Conservation (phyloP, 2,113 vertebrate genomes). For the Ophiodon elongatus region DNA sequence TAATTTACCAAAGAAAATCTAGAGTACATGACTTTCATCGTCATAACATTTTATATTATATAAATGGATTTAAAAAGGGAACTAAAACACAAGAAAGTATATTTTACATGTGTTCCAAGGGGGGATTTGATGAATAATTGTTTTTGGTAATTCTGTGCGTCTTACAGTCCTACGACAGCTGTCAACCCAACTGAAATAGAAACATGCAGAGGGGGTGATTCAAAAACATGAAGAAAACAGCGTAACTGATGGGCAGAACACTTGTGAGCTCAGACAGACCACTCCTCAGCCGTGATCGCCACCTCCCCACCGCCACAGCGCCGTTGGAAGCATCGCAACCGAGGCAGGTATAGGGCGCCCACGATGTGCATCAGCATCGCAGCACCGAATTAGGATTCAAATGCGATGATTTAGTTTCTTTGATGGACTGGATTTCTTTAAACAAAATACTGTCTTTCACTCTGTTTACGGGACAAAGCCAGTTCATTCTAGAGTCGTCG, state of each 20-base stretch:
- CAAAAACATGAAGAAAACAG: background rate
- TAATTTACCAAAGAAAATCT: background rate
- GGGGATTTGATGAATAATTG: background rate
- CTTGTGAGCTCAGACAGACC: background rate
- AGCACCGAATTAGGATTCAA: constrained; percentile 5
- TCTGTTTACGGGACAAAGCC: background rate
- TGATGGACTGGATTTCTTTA: background rate
- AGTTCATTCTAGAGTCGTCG: background rate
- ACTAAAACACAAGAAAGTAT: background rate
- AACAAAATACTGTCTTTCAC: background rate
- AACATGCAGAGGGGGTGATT: background rate
- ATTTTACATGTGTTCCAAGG: background rate
- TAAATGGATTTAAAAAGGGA: background rate
- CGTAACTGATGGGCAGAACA: background rate
- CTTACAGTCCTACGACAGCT: background rate
- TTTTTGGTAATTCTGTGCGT: background rate
- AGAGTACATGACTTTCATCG: background rate
- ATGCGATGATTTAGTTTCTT: constrained; percentile 15
- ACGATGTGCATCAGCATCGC: background rate
- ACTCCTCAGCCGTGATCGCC: background rate
- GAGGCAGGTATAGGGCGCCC: background rate
- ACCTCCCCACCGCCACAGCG: background rate
- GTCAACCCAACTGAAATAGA: background rate
- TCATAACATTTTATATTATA: background rate
- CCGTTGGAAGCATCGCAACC: background rate